Evolutionary conservation across 2,113 vertebrate genomes (phyloP).

Genomic region (Ifrita kowaldi): DNA sequence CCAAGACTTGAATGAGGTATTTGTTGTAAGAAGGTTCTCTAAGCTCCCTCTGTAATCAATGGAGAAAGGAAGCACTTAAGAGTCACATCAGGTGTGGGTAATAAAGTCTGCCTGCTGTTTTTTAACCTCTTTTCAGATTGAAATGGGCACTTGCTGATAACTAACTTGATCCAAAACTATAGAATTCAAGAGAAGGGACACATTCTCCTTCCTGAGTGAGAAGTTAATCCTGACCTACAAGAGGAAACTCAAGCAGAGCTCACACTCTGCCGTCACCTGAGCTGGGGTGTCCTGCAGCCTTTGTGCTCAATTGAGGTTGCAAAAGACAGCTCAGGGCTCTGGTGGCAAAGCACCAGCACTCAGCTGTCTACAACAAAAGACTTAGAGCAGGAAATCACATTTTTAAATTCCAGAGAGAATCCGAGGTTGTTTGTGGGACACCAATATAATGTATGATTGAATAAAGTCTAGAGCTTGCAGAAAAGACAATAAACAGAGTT

Average conservation of each 20-base stretch:
- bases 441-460: background rate
- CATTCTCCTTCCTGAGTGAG: background rate
- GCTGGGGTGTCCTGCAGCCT: background rate
- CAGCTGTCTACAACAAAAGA: background rate
- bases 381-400: background rate
- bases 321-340: background rate
- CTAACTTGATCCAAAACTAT: background rate
- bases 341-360: background rate
- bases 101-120: background rate
- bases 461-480: background rate
- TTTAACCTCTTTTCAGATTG: background rate
- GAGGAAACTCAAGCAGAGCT: background rate
- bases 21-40: background rate
- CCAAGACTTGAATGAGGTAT: background rate
- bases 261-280: background rate
- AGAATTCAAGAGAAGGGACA: background rate
- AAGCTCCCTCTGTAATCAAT: background rate
- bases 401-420: background rate
- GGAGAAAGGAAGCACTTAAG: background rate
- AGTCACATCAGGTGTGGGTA: background rate
- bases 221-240: background rate
- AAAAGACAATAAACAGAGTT: background rate
- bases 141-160: background rate
- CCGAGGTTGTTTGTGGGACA: accelerated
- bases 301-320: background rate